phyloP scores from a whole-genome alignment of 2,888 invertebrate species.

The Alviniconcha strummeri region DNA sequence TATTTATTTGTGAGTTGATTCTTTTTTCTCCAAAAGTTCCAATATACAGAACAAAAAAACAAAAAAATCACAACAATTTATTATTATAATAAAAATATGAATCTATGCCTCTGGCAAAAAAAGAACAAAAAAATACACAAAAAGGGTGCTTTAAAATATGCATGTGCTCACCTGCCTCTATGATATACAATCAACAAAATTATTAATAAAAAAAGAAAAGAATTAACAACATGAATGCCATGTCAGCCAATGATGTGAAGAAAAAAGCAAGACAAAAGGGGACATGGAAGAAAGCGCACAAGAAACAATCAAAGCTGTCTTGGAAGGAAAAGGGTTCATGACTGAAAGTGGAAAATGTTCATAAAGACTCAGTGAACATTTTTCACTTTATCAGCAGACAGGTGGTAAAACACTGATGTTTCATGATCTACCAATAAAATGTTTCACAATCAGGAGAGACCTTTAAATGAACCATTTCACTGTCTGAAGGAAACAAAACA shows the following conservation, averaged over 20 bases:
- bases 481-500: too few relatives aligned
- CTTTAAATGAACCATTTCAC: too few relatives aligned
- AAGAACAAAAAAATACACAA: not conserved
- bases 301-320: not conserved
- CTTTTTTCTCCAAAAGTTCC: conserved; percentile 5
- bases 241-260: conserved; percentile 24
- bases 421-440: too few relatives aligned
- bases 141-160: not conserved
- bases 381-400: not conserved
- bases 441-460: too few relatives aligned
- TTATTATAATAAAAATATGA: conserved; percentile 34
- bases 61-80: conserved; percentile 13
- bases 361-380: not conserved
- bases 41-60: conserved; percentile 27
- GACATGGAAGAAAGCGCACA: conserved; percentile 19
- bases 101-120: conserved; percentile 31
- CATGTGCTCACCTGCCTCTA: conserved; percentile 35
- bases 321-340: too few relatives aligned
- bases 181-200: conserved; percentile 24
- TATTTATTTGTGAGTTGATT: conserved; percentile 30
- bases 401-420: too few relatives aligned
- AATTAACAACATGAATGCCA: not conserved
- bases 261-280: conserved; percentile 15
- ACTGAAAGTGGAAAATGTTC: not conserved
- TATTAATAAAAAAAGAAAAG: not conserved